phyloP scores from a whole-genome alignment of 2,888 invertebrate species.

The Heteromyza rotundicornis region DNA sequence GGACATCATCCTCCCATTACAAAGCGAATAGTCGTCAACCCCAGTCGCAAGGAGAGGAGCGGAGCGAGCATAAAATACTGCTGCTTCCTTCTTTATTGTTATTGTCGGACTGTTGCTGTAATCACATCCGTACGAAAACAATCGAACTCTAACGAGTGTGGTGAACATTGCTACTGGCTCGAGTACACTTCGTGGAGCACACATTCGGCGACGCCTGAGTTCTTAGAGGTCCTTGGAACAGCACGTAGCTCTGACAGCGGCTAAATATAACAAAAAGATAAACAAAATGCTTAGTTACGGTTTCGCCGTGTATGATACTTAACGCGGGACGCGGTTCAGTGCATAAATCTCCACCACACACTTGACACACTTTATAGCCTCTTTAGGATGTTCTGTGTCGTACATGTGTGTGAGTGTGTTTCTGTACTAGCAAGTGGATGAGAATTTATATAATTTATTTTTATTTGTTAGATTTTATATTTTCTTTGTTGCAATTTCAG shows the following conservation, averaged over 20 bases:
- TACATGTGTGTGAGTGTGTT: constrained; percentile 8
- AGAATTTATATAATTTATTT: background rate
- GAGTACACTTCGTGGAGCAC: background rate
- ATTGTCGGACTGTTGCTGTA: background rate
- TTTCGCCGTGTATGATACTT: background rate
- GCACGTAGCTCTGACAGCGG: no score
- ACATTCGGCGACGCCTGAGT: background rate
- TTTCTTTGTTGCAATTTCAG: constrained; percentile 5
- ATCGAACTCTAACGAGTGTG: background rate
- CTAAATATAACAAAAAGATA: no score
- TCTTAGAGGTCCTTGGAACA: no score
- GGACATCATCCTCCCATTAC: no score
- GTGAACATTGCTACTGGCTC: no score
- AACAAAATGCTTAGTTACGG: no score
- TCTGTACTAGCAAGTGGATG: constrained; percentile 6
- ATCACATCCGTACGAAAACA: background rate
- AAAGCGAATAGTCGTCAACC: no score
- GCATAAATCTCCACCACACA: constrained; percentile 11
- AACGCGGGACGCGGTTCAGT: no score
- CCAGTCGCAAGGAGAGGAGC: background rate
- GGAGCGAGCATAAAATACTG: background rate
- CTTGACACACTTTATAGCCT: constrained; percentile 24
- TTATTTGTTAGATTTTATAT: no score
- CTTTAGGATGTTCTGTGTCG: constrained; percentile 12
- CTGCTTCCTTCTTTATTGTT: background rate